Base-by-base conservation (phyloP, 2,113 vertebrate genomes). In the Cinclus cinclus region DNA sequence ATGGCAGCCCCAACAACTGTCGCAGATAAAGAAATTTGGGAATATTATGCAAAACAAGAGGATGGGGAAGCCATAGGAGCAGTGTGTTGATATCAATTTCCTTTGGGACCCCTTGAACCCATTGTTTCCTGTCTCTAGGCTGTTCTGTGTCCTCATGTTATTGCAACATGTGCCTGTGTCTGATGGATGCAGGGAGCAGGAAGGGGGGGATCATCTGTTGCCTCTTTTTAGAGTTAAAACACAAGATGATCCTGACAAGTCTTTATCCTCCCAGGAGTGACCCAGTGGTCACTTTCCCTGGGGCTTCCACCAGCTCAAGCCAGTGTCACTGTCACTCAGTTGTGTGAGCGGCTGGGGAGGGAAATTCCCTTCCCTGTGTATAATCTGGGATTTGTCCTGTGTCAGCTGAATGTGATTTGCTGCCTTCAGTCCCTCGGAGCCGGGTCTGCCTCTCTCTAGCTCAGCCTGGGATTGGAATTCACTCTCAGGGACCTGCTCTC, bases 111-210 rank as follows among this genome's bases (percentile, higher is more conserved):
- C 30, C 31, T 53, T 16, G 33, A 39, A 41, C 22, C 13, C 55
- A 33, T 2, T 11, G 6, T 18, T 42, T 64, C 24, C 58, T 41
- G 4, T 78, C 70, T 74, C n/a, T 27, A 35, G 69, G 46, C 71
- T 83, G 31, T 76, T 83, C 35, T 69, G 15, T 33, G 23, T 69
- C 42, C 56, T 68, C 13, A 0, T 16, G 49, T 44, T 39, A 39
- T 0, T 52, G 39, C 42, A 91, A 10, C 25, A 12, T 0, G 0
- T 4, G 1, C 30, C 69, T 58, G 27, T 75, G 60, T 58, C 55
- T 85, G 65, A n/a, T 35, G 58, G 71, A 35, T 60, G 22, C 22
- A 42, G 31, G 13, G n/a, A 16, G 52, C 31, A 55, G 64, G 75
- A 62, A 69, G 23, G 19, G 14, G 14, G 6, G 4, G 24, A n/a